phyloP scores from a whole-genome alignment of 2,888 invertebrate genomes.

The Capitulum mitella region DNA sequence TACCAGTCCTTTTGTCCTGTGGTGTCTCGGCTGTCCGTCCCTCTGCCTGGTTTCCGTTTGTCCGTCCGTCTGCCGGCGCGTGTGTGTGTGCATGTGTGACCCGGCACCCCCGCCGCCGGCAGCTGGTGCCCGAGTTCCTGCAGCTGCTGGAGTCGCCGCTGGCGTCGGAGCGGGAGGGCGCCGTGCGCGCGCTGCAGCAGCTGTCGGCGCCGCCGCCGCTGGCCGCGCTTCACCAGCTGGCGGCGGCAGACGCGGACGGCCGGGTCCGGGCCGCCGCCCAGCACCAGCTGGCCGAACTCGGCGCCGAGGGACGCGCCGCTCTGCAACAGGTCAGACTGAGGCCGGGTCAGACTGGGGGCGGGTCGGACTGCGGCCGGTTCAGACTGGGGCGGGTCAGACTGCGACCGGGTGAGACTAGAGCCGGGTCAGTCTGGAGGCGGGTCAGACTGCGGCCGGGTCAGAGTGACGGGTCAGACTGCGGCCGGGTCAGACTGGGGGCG shows the following conservation, averaged over 20 bases:
- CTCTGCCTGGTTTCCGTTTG: not conserved
- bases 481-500: no score
- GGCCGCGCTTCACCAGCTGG: not conserved
- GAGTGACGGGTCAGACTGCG: no score
- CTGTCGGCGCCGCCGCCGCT: not conserved
- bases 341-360: no score
- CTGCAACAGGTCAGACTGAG: not conserved
- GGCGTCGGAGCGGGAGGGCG: not conserved
- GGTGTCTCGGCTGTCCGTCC: not conserved
- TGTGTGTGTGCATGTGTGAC: no score
- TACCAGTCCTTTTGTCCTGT: not conserved
- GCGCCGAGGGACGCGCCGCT: not conserved
- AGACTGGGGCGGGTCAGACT: no score
- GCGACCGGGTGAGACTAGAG: no score
- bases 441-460: no score
- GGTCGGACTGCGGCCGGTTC: no score
- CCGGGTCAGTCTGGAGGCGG: no score
- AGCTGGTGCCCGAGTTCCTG: not conserved
- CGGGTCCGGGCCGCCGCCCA: not conserved
- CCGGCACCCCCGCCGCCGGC: not conserved
- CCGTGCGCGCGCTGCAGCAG: conserved; percentile 6
- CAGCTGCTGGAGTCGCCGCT: not conserved
- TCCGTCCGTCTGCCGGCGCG: not conserved
- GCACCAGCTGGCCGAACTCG: not conserved
- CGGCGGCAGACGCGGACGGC: not conserved